A percentile compares a stretch with the other conserved stretches of the same genome.
Evolutionary conservation across 92 coral and sea anemone genomes (phyloP).

Genomic region (Meandrina meandrites): DNA sequence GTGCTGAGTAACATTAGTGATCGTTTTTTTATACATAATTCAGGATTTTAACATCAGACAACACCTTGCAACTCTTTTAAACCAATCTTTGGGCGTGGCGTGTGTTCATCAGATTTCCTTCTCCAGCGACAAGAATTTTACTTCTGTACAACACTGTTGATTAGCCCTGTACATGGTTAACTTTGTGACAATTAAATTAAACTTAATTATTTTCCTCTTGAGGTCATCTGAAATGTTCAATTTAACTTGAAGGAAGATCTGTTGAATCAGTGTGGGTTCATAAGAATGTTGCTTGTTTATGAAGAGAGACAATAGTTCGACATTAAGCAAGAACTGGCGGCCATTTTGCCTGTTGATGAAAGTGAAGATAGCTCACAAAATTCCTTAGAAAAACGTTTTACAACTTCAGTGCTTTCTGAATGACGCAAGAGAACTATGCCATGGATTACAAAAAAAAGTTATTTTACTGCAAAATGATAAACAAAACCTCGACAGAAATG

Average conservation of each 20-base stretch:
- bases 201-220: constrained; percentile 6
- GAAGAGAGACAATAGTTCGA: no score
- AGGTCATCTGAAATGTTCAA: neutral
- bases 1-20: neutral
- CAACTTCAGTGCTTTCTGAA: neutral
- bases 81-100: neutral
- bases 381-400: neutral
- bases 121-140: neutral
- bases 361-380: neutral
- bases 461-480: neutral
- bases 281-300: neutral
- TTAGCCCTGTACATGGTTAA: neutral
- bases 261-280: constrained; percentile 9
- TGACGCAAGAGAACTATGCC: neutral
- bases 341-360: neutral
- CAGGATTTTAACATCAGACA: neutral
- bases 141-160: constrained; percentile 4
- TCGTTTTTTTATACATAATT: neutral
- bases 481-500: neutral
- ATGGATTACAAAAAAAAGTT: neutral
- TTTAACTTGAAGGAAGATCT: neutral
- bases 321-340: neutral
- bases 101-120: neutral
- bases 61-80: neutral
- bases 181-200: constrained; percentile 20